These are phyloP conservation scores for Hecatera dysodea DNA, from an alignment of 2,888 invertebrate species.

Conservation along the genomic window DNA sequence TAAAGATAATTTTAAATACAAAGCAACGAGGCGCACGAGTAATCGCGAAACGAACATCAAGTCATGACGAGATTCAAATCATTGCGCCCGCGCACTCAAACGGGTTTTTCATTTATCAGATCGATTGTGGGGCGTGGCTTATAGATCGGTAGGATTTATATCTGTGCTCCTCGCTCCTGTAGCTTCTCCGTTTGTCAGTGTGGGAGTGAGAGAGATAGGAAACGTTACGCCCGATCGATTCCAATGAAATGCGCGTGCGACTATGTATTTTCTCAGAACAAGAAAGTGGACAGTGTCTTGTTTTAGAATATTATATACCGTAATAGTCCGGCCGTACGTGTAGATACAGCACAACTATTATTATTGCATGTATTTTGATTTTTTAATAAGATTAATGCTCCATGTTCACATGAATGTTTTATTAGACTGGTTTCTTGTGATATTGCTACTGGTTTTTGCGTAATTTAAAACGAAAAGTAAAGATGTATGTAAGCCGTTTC, in stretches of 20 bases:
- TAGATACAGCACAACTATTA: slow-evolving; percentile 45
- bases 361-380: slow-evolving; percentile 59
- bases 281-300: slow-evolving; percentile 63
- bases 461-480: slow-evolving; percentile 60
- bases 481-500: slow-evolving; percentile 47
- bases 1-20: slow-evolving; percentile 88
- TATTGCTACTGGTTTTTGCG: slow-evolving; percentile 62
- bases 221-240: slow-evolving; percentile 81
- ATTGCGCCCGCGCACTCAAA: slow-evolving; percentile 78
- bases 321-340: slow-evolving; percentile 45
- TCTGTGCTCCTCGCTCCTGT: slow-evolving; percentile 71
- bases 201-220: slow-evolving; percentile 73
- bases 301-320: slow-evolving; percentile 64
- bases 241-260: slow-evolving; percentile 71
- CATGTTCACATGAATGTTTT: slow-evolving; percentile 53
- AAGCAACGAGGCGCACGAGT: slow-evolving; percentile 78
- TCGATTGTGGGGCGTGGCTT: slow-evolving; percentile 86
- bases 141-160: slow-evolving; percentile 72
- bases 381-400: slow-evolving; percentile 56
- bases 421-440: slow-evolving; percentile 54
- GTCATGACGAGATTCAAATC: slow-evolving; percentile 83
- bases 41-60: slow-evolving; percentile 77
- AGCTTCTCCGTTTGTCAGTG: slow-evolving; percentile 15
- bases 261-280: slow-evolving; percentile 71
- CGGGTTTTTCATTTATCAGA: slow-evolving; percentile 85